Base-by-base conservation (phyloP, 1,140 invertebrate genomes). In the Drosophila repletoides region DNA sequence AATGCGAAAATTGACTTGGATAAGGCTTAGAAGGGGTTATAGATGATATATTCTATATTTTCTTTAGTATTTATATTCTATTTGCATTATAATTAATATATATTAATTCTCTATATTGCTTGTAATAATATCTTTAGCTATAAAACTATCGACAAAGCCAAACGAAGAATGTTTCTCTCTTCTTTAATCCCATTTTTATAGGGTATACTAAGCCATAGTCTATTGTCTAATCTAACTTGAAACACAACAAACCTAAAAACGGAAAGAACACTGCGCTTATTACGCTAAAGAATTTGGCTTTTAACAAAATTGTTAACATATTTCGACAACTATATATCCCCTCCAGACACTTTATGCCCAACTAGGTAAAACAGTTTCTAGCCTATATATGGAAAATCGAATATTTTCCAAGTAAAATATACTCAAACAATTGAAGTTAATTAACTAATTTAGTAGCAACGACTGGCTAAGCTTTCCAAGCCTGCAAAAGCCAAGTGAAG, bases 291-390 rank as follows among this genome's bases (percentile, higher is more conserved):
- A 9, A 41, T 29, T 38, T 2, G 26, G n/a, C 14, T 10, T 7
- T 14, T 19, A 34, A 28, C 38, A 21, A 36, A 45, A 63, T 63
- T 53, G 38, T 55, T 63, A n/a, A 28, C 49, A 63, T 45, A 63
- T 63, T 28, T 28, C 29, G 10, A 1, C 22, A 55, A 48, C 3
- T 24, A 31, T 38, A 29, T 56, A n/a, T n/a, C n/a, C n/a, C n/a
- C 51, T 31, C 38, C 22, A 1, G n/a, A 34, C 15, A 53, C 22
- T 2, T 53, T 19, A 21, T 21, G 26, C 7, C 38, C 38, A 31
- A n/a, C n/a, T n/a, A n/a, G n/a, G n/a, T n/a, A n/a, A n/a, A n/a
- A n/a, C n/a, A n/a, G n/a, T n/a, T n/a, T n/a, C n/a, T n/a, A n/a
- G n/a, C n/a, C n/a, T n/a, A n/a, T n/a, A n/a, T n/a, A n/a, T n/a